A percentile compares a stretch with the other conserved stretches of the same genome.
phyloP scores from a whole-genome alignment of 2,113 vertebrate genomes.

The Melanostigma gelatinosum region DNA sequence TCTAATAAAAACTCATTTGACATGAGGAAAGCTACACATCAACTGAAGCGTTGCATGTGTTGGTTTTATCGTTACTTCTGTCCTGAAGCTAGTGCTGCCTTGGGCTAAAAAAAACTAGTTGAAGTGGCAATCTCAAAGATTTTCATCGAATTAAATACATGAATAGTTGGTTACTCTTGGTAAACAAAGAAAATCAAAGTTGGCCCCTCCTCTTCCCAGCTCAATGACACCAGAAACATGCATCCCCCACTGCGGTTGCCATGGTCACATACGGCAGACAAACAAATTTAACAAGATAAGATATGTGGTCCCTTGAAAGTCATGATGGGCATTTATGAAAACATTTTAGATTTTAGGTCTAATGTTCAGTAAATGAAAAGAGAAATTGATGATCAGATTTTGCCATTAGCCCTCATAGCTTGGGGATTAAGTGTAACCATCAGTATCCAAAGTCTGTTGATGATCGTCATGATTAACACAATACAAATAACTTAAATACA shows the following conservation, averaged over 20 bases:
- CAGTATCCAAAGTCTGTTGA: slow-evolving; percentile 27
- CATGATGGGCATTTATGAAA: too few relatives aligned
- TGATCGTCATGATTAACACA: slow-evolving; percentile 18
- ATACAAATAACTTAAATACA: slow-evolving; percentile 29
- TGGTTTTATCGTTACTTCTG: background rate
- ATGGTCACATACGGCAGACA: too few relatives aligned
- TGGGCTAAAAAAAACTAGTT: background rate
- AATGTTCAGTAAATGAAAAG: background rate
- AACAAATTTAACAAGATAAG: background rate
- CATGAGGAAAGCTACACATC: background rate
- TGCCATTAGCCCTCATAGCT: background rate
- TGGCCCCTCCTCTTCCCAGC: too few relatives aligned
- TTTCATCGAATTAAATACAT: too few relatives aligned
- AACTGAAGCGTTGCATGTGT: background rate
- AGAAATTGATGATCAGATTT: background rate
- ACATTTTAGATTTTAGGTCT: background rate
- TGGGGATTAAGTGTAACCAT: background rate
- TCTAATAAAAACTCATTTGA: background rate
- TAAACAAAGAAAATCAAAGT: too few relatives aligned
- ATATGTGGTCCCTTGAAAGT: background rate
- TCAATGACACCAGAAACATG: too few relatives aligned
- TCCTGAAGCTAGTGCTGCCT: background rate
- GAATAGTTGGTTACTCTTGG: too few relatives aligned
- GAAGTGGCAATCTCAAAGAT: too few relatives aligned
- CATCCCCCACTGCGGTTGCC: too few relatives aligned